A percentile compares a stretch with the other conserved stretches of the same genome.
These are phyloP conservation scores for Electrona antarctica DNA, from an alignment of 2,113 vertebrate species.

Conservation along the genomic window DNA sequence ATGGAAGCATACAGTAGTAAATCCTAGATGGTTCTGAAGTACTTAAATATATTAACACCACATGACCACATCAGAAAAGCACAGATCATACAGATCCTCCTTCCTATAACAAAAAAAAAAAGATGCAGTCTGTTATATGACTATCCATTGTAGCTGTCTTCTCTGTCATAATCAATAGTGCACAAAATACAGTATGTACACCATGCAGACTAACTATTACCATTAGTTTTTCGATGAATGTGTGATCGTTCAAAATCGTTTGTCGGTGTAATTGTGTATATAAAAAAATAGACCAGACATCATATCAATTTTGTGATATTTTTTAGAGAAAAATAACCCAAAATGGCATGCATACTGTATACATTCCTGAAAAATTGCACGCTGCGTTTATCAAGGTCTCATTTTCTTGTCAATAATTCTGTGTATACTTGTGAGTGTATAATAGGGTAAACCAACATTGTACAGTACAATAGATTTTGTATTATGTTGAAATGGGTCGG, in stretches of 20 bases:
- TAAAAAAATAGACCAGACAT: conserved; percentile 56
- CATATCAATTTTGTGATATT: conserved; percentile 56
- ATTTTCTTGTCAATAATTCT: conserved; percentile 61
- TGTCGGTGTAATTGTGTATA: conserved; percentile 72
- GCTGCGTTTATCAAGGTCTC: conserved; percentile 65
- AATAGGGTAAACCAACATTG: conserved; percentile 64
- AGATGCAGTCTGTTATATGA: conserved; percentile 29
- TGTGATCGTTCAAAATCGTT: conserved; percentile 68
- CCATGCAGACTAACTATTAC: conserved; percentile 48
- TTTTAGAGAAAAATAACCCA: conserved; percentile 38
- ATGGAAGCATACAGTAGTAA: not conserved
- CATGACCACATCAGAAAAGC: conserved; percentile 43
- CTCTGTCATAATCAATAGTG: conserved; percentile 62
- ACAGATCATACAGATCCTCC: conserved; percentile 53
- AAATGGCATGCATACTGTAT: conserved; percentile 74
- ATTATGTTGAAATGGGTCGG: conserved; percentile 58
- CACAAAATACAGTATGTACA: conserved; percentile 25
- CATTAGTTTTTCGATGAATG: conserved; percentile 68
- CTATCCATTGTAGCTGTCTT: conserved; percentile 55
- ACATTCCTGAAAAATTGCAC: conserved; percentile 77
- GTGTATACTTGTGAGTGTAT: conserved; percentile 72
- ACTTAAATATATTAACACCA: not conserved
- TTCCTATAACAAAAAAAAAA: conserved; percentile 26
- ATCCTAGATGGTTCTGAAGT: not conserved
- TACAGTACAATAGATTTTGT: conserved; percentile 73